phyloP scores from a whole-genome alignment of 1,140 invertebrate genomes.

The Psix sp. region DNA sequence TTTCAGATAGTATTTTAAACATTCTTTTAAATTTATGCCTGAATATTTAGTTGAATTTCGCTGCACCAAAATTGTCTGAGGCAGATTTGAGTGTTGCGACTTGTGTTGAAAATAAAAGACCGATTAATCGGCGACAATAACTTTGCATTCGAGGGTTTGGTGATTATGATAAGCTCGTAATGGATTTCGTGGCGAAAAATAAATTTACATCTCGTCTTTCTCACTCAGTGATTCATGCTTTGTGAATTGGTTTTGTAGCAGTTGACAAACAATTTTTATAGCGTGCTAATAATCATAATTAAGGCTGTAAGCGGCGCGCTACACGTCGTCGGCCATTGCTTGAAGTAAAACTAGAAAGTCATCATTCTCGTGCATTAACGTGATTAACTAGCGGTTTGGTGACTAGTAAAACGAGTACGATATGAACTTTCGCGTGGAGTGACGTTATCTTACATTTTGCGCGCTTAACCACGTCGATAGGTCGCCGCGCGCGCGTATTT shows the following conservation, averaged over 20 bases:
- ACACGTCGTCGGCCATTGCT: slow-evolving; percentile 40
- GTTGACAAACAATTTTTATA: slow-evolving; percentile 58
- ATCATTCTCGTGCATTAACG: slow-evolving; percentile 60
- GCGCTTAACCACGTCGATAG: slow-evolving; percentile 60
- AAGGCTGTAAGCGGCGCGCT: slow-evolving; percentile 27
- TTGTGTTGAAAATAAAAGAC: too few species aligned
- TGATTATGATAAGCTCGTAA: too few species aligned
- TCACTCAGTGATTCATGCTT: slow-evolving; percentile 23
- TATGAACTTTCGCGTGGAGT: slow-evolving; percentile 53
- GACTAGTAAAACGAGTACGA: slow-evolving; percentile 56
- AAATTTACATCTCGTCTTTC: neutral
- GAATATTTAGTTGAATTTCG: too few species aligned
- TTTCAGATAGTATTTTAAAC: too few species aligned
- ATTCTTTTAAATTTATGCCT: too few species aligned
- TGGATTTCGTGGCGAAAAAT: neutral
- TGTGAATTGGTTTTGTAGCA: slow-evolving; percentile 32
- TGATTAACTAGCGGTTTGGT: slow-evolving; percentile 61
- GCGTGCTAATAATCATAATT: slow-evolving; percentile 52
- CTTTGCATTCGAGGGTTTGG: too few species aligned
- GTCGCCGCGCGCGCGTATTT: slow-evolving; percentile 55
- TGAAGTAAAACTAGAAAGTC: slow-evolving; percentile 54
- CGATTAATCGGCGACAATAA: too few species aligned
- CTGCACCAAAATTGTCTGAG: too few species aligned
- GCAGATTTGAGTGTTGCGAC: too few species aligned
- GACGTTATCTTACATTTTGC: slow-evolving; percentile 61